phyloP scores from a whole-genome alignment of 2,113 vertebrate species.

The Pygoscelis adeliae region DNA sequence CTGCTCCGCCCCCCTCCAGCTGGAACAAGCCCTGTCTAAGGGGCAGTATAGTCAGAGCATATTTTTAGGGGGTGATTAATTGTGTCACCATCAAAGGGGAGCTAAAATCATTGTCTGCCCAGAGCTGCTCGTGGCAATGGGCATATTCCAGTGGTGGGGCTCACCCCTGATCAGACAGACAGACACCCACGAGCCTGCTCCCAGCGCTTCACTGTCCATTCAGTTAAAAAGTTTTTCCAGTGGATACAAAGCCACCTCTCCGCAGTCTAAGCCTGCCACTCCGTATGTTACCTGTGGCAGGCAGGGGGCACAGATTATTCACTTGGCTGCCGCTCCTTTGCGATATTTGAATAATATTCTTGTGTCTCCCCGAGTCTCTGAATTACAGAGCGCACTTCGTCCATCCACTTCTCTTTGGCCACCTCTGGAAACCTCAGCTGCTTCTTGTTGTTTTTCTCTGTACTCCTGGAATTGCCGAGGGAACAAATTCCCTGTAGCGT shows the following conservation, averaged over 20 bases:
- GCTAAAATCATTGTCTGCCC: not conserved
- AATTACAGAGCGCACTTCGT: not conserved
- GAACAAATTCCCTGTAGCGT: not conserved
- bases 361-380: not conserved
- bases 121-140: not conserved
- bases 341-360: not conserved
- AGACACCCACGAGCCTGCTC: not conserved
- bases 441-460: not conserved
- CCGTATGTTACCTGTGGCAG: not conserved
- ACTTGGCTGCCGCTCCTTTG: not conserved
- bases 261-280: not conserved
- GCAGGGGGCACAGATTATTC: not conserved
- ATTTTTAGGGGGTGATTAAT: not conserved
- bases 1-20: not conserved
- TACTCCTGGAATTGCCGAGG: not conserved
- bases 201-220: not conserved
- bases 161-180: not conserved
- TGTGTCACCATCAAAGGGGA: not conserved
- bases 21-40: not conserved
- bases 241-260: not conserved
- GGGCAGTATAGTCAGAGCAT: not conserved
- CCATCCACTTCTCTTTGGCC: not conserved
- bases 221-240: not conserved
- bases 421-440: not conserved
- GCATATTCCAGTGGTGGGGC: not conserved